Conservation (phyloP, 2,888 invertebrate genomes). For the Heteromurus nitidus region DNA sequence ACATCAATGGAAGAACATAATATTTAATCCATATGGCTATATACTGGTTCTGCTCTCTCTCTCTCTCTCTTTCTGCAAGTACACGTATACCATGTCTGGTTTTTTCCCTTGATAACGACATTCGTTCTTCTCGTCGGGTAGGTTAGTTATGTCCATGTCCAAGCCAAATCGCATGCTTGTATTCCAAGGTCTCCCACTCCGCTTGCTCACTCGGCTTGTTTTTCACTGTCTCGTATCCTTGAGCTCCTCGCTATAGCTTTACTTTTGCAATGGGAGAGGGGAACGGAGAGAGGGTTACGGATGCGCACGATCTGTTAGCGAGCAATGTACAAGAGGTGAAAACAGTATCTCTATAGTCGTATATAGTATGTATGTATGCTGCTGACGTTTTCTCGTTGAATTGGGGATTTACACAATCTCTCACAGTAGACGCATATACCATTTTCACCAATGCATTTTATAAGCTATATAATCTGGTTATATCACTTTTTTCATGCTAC, state of each 20-base stretch:
- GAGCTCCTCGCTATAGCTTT: background rate
- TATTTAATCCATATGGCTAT: no score
- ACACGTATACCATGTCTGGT: no score
- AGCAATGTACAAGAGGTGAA: background rate
- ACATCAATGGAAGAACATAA: no score
- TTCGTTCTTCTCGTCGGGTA: conserved; percentile 7
- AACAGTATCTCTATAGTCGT: background rate
- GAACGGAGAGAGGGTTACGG: background rate
- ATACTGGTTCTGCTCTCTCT: no score
- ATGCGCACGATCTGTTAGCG: background rate
- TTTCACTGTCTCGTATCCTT: background rate
- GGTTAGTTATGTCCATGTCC: conserved; percentile 12
- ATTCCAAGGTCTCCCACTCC: background rate
- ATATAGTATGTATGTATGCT: background rate
- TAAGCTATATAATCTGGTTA: background rate
- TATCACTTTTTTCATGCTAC: background rate
- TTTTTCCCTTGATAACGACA: no score
- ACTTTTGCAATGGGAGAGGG: background rate
- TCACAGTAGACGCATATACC: no score
- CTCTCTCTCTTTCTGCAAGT: no score
- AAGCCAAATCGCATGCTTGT: no score
- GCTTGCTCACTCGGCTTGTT: background rate
- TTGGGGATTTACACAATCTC: no score
- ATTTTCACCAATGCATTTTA: no score
- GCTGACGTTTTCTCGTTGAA: no score